A percentile compares a stretch with the other conserved stretches of the same genome.
Conservation (phyloP, 2,797 vertebrate species). For the Coracias cyanogaster region DNA sequence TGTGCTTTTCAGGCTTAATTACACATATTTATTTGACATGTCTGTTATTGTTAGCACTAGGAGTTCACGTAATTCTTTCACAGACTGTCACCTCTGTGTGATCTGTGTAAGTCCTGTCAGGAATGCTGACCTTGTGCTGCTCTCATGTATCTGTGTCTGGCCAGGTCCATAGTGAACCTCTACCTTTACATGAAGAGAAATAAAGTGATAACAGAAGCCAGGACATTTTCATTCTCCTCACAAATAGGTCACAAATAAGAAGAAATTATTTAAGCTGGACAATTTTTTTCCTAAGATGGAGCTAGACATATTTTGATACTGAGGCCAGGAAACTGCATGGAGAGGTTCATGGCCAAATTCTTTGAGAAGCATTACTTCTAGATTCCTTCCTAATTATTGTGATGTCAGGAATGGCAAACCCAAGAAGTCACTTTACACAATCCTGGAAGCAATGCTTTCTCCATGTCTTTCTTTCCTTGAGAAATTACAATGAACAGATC, state of each 20-base stretch:
- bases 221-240: background rate
- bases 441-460: background rate
- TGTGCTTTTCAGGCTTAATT: background rate
- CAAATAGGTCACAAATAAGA: background rate
- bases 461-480: background rate
- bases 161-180: background rate
- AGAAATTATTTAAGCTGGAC: background rate
- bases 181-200: background rate
- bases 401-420: conserved; percentile 1
- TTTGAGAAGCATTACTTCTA: background rate
- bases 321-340: background rate
- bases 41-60: background rate
- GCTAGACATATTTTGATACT: background rate
- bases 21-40: background rate
- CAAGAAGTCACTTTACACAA: background rate
- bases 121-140: background rate
- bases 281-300: background rate
- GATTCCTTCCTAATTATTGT: conserved; percentile 38
- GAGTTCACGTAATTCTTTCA: conserved; percentile 10
- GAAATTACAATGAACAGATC: background rate
- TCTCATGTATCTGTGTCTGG: background rate
- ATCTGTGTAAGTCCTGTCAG: background rate
- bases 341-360: background rate
- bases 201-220: background rate
- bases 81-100: conserved; percentile 14